These are phyloP conservation scores for Bombylius discolor DNA, from an alignment of 2,888 invertebrate species.

Conservation along the genomic window DNA sequence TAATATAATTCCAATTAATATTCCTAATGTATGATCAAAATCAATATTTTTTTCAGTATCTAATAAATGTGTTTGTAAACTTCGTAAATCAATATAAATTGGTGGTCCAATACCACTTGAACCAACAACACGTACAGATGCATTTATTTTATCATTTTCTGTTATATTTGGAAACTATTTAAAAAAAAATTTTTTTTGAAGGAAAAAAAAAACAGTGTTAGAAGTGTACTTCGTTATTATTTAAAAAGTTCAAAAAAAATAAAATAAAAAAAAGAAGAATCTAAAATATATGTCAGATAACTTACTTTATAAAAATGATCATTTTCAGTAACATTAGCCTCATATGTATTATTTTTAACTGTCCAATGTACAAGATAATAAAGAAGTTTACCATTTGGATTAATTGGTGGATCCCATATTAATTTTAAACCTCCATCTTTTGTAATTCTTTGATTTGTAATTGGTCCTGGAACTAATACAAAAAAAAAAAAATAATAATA, in stretches of 20 bases:
- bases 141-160: constrained; percentile 31
- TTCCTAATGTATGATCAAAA: constrained; percentile 22
- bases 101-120: constrained; percentile 34
- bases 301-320: constrained; percentile 12
- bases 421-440: constrained; percentile 30
- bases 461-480: constrained; percentile 30
- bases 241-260: too few relatives aligned
- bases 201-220: background rate
- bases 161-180: constrained; percentile 32
- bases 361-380: constrained; percentile 33
- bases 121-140: constrained; percentile 33
- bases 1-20: constrained; percentile 29
- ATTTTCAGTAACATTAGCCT: constrained; percentile 20
- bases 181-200: background rate
- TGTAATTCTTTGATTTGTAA: constrained; percentile 27
- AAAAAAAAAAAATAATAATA: background rate
- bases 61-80: constrained; percentile 12
- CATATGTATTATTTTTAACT: constrained; percentile 27
- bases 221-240: too few relatives aligned
- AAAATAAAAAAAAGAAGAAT: too few relatives aligned
- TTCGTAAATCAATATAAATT: constrained; percentile 29
- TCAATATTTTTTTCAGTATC: constrained; percentile 21
- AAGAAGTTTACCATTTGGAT: constrained; percentile 32
- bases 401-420: constrained; percentile 31
- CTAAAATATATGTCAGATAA: too few relatives aligned